phyloP scores from a whole-genome alignment of 2,888 invertebrate species.

The Octonoba sinensis region DNA sequence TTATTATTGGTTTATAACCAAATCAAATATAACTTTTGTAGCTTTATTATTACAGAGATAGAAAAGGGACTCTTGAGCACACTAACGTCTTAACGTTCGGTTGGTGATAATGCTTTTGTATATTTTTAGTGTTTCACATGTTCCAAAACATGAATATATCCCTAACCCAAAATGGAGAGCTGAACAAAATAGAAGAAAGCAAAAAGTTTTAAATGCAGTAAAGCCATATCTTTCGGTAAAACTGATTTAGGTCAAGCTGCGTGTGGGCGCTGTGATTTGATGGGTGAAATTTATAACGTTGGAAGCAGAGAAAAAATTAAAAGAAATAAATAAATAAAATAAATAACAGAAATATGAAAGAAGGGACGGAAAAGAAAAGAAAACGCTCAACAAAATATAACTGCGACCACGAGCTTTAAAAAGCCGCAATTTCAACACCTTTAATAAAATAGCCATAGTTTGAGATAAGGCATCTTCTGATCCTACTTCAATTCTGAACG shows the following conservation, averaged over 20 bases:
- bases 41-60: too few species aligned
- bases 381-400: slow-evolving; percentile 39
- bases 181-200: slow-evolving; percentile 6
- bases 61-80: too few species aligned
- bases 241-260: slow-evolving; percentile 30
- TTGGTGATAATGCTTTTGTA: too few species aligned
- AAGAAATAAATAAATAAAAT: slow-evolving; percentile 17
- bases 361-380: slow-evolving; percentile 2
- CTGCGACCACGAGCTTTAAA: slow-evolving; percentile 17
- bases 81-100: too few species aligned
- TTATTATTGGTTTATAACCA: too few species aligned
- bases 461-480: slow-evolving; percentile 33
- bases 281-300: slow-evolving; percentile 32
- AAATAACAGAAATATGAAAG: slow-evolving; percentile 15
- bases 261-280: slow-evolving; percentile 21
- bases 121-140: too few species aligned
- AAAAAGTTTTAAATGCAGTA: slow-evolving; percentile 1
- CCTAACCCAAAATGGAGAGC: not conserved
- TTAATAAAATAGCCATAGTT: slow-evolving; percentile 44
- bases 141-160: too few species aligned
- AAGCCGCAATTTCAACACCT: slow-evolving; percentile 40
- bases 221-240: slow-evolving; percentile 13
- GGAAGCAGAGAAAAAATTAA: slow-evolving; percentile 12
- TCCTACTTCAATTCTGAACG: slow-evolving; percentile 44
- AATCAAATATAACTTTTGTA: too few species aligned